These are phyloP conservation scores for Mycteria americana DNA, from an alignment of 2,797 vertebrate genomes.

Conservation along the genomic window DNA sequence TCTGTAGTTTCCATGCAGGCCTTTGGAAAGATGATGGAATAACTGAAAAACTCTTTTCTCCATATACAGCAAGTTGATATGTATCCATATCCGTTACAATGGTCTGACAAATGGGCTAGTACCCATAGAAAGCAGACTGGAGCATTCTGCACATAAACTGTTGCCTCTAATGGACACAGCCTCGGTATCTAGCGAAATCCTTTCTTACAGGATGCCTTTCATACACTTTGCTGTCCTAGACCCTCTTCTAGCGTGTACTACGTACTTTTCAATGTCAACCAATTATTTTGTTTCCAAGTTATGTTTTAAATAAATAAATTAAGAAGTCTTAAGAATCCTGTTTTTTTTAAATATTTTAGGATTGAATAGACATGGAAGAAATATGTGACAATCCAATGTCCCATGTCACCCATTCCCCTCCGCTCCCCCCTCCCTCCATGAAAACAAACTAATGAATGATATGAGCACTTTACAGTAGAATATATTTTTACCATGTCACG, in stretches of 20 bases:
- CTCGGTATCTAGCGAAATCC: not conserved
- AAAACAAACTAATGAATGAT: not conserved
- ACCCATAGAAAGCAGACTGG: not conserved
- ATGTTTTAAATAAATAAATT: not conserved
- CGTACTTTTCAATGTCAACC: not conserved
- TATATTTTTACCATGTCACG: not conserved
- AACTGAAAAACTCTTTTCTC: not conserved
- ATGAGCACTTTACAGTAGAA: not conserved
- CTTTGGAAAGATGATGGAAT: not conserved
- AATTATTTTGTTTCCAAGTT: not conserved
- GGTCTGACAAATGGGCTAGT: not conserved
- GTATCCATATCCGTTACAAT: not conserved
- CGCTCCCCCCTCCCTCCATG: accelerated
- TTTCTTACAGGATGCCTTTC: not conserved
- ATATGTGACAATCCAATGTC: not conserved
- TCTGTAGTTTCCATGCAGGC: not conserved
- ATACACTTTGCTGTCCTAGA: not conserved
- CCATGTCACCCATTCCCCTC: not conserved
- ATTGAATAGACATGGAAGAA: not conserved
- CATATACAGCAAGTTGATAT: not conserved
- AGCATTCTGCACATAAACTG: accelerated
- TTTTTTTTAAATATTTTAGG: not conserved
- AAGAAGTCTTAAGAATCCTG: too few relatives aligned
- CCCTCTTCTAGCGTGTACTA: not conserved
- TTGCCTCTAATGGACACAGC: not conserved